These are phyloP conservation scores for Agrotis clavis DNA, from an alignment of 2,888 invertebrate species.

Conservation along the genomic window DNA sequence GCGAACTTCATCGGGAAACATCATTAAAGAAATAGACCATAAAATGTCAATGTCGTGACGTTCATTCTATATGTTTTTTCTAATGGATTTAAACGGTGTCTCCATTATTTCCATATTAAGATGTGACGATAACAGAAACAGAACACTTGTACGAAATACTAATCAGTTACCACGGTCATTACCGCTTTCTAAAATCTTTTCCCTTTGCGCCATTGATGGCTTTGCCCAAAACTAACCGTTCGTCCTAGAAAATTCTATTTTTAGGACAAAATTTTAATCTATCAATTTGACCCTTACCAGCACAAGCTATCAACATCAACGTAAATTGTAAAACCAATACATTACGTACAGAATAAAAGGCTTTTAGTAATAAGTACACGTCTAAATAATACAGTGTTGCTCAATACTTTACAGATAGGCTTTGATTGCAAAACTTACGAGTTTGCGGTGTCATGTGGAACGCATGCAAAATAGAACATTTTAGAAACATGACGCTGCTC, in stretches of 20 bases:
- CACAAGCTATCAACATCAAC: slow-evolving; percentile 9
- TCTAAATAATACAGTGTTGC: slow-evolving; percentile 55
- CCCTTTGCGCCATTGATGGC: neutral
- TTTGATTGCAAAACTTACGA: slow-evolving; percentile 68
- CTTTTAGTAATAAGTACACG: slow-evolving; percentile 43
- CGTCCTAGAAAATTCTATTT: neutral
- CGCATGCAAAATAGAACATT: slow-evolving; percentile 57
- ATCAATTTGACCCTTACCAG: slow-evolving; percentile 17
- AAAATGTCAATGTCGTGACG: slow-evolving; percentile 45
- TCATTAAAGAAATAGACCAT: slow-evolving; percentile 31
- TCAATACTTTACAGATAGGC: slow-evolving; percentile 50
- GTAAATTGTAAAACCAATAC: slow-evolving; percentile 37
- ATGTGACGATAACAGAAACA: neutral
- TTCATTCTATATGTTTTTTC: slow-evolving; percentile 13
- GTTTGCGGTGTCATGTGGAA: slow-evolving; percentile 63
- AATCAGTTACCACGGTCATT: slow-evolving; percentile 14
- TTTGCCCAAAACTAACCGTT: neutral
- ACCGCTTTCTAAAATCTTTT: slow-evolving; percentile 15
- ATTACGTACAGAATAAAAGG: slow-evolving; percentile 36
- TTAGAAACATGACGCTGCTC: slow-evolving; percentile 63
- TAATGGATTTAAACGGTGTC: slow-evolving; percentile 18
- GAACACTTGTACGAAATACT: slow-evolving; percentile 1
- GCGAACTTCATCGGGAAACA: slow-evolving; percentile 23
- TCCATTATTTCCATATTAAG: slow-evolving; percentile 25
- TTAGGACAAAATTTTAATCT: neutral